Percentiles rank a stretch among this genome's conserved stretches.
Evolutionary conservation across 2,888 invertebrate genomes (phyloP).

Genomic region (Campaea margaritaria): DNA sequence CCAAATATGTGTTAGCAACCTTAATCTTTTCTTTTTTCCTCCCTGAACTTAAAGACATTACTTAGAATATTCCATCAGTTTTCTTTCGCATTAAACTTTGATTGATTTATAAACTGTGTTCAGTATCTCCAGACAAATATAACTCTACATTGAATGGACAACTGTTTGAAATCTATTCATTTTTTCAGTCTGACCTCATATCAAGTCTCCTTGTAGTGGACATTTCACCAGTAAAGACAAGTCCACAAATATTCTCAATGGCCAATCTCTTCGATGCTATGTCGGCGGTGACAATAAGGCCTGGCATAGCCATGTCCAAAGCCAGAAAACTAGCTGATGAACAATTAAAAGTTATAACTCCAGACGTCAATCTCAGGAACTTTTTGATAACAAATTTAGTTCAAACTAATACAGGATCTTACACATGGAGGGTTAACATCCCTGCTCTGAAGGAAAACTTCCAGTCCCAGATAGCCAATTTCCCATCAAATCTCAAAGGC

Average conservation of each 20-base stretch:
- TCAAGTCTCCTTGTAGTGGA: slow-evolving; percentile 89
- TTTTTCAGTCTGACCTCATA: slow-evolving; percentile 85
- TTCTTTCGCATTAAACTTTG: no score
- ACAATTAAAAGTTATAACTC: slow-evolving; percentile 85
- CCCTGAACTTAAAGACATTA: no score
- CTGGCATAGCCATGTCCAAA: slow-evolving; percentile 87
- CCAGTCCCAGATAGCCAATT: slow-evolving; percentile 85
- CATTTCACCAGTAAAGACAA: slow-evolving; percentile 88
- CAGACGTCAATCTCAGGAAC: slow-evolving; percentile 86
- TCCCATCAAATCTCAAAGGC: slow-evolving; percentile 84
- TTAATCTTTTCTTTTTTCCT: no score
- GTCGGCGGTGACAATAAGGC: slow-evolving; percentile 85
- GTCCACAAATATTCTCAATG: slow-evolving; percentile 87
- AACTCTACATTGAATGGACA: neutral
- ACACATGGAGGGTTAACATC: slow-evolving; percentile 93
- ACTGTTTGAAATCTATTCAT: no score
- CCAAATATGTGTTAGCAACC: no score
- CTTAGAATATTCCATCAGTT: no score
- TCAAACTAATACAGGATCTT: slow-evolving; percentile 86
- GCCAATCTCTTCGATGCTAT: slow-evolving; percentile 88
- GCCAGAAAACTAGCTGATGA: slow-evolving; percentile 88
- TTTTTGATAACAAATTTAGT: slow-evolving; percentile 95
- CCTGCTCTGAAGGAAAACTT: slow-evolving; percentile 89
- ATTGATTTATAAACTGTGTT: no score
- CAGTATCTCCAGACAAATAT: no score